Percentiles rank a stretch among this genome's conserved stretches.
Conservation (phyloP, 2,797 vertebrate genomes). For the Nyctibius grandis region DNA sequence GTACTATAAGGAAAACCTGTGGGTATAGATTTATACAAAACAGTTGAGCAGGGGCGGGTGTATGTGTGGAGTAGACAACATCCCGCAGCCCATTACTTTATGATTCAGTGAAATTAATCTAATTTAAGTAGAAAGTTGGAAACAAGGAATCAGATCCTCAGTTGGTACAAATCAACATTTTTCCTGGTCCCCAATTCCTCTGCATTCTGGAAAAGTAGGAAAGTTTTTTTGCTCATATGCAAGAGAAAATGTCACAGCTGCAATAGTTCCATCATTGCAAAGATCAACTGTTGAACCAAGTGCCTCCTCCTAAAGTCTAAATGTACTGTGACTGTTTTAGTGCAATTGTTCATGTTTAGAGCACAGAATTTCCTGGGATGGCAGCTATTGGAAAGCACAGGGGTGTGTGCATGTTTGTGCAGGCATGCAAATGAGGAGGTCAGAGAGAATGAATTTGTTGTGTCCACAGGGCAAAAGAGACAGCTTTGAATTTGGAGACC, state of each 20-base stretch:
- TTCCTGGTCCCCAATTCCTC: background rate
- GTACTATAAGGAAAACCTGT: background rate
- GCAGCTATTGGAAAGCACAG: background rate
- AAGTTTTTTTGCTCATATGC: rapidly evolving
- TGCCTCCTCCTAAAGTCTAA: background rate
- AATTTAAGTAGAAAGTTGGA: background rate
- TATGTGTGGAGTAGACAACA: background rate
- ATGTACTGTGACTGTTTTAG: background rate
- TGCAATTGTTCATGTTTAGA: background rate
- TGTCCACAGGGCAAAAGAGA: background rate
- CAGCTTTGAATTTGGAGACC: background rate
- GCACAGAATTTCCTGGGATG: background rate
- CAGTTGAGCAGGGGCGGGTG: rapidly evolving
- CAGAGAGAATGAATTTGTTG: background rate
- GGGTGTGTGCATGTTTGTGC: rapidly evolving
- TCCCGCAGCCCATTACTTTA: background rate
- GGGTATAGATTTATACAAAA: background rate
- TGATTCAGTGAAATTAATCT: background rate
- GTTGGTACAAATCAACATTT: background rate
- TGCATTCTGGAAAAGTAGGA: background rate
- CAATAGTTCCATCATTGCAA: background rate
- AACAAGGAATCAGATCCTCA: background rate
- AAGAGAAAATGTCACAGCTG: background rate
- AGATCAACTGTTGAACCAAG: background rate
- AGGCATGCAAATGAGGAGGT: background rate